Evolutionary conservation across 1,140 invertebrate species (phyloP), one percentile per base, ranked within the genome.

Genomic region (Heliothis virescens): DNA sequence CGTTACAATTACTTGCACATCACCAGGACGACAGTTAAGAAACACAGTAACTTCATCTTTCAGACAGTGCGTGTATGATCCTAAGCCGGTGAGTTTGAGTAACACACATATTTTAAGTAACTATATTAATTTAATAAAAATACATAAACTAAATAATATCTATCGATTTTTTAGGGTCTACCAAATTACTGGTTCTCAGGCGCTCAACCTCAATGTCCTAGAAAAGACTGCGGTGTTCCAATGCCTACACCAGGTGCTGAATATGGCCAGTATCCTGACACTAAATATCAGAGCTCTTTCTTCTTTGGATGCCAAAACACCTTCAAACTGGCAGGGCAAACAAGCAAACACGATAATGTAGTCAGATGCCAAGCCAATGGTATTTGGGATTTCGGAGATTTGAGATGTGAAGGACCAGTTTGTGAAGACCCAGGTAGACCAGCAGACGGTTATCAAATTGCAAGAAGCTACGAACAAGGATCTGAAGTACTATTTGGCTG

Each of bases 291-390:
- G 91, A 98, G 98, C 34, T 98, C 97, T 1, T 99, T 99, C 95
- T 98, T 98, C 95, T 99, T 99, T 90, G 98, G 98, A 50, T 99
- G 99, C 91, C 98, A 99, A 95, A 98, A 99, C 87, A 99, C 98
- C 0, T 99, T 99, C 90, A 98, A 98, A 88, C 92, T 99, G 26
- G 98, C 98, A 34, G 98, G 99, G 3, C 98, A 99, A 95, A 98
- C 98, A 0, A 97, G 96, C 50, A 97, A 97, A 84, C 97, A 98
- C 84, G 98, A 99, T 86, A 98, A 99, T 89, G 97, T 98, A 18
- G 98, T 99, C 0, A 96, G 97, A 71, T 99, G 99, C 94, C 97
- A 98, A 95, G 97, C 97, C 2, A 98, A 98, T 90, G 98, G 98
- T 9, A 97, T 98, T 69, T 99, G 99, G 99, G 99, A 99, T 94